A percentile compares a stretch with the other conserved stretches of the same genome.
These are phyloP conservation scores for Anoura caudifer DNA, from an alignment of 2,113 vertebrate species.

Conservation along the genomic window DNA sequence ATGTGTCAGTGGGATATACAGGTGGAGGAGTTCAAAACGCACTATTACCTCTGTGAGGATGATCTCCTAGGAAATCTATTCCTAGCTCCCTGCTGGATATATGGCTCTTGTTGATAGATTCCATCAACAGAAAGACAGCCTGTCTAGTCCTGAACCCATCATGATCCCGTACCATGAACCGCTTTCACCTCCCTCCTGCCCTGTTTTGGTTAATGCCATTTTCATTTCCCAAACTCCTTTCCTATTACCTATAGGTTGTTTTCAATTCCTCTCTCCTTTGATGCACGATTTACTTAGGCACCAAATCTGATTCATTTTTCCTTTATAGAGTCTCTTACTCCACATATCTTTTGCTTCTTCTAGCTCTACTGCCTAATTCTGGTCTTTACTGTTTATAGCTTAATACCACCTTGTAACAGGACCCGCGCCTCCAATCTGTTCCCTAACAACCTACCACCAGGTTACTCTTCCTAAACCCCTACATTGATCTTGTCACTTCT, in stretches of 20 bases:
- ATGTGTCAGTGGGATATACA: slow-evolving; percentile 33
- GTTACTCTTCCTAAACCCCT: not conserved
- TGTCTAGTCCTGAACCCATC: not conserved
- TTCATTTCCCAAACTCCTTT: not conserved
- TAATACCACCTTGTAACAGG: not conserved
- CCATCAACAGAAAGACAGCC: not conserved
- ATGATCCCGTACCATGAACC: not conserved
- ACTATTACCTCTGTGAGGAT: slow-evolving; percentile 27
- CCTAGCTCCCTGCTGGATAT: not conserved
- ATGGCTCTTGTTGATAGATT: slow-evolving; percentile 24
- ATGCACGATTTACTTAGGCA: not conserved
- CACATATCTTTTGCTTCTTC: not conserved
- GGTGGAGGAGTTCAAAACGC: slow-evolving; percentile 39
- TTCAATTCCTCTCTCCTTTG: not conserved
- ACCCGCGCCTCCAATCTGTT: not conserved
- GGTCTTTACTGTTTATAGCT: not conserved
- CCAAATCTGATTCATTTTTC: not conserved
- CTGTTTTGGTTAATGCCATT: not conserved
- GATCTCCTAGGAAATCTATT: slow-evolving; percentile 30
- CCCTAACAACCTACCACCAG: not conserved
- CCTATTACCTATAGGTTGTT: not conserved
- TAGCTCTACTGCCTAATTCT: not conserved
- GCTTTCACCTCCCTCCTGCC: not conserved
- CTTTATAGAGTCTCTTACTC: not conserved
- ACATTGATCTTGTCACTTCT: not conserved